A percentile compares a stretch with the other conserved stretches of the same genome.
phyloP scores from a whole-genome alignment of 2,113 vertebrate genomes.

The Ia io region DNA sequence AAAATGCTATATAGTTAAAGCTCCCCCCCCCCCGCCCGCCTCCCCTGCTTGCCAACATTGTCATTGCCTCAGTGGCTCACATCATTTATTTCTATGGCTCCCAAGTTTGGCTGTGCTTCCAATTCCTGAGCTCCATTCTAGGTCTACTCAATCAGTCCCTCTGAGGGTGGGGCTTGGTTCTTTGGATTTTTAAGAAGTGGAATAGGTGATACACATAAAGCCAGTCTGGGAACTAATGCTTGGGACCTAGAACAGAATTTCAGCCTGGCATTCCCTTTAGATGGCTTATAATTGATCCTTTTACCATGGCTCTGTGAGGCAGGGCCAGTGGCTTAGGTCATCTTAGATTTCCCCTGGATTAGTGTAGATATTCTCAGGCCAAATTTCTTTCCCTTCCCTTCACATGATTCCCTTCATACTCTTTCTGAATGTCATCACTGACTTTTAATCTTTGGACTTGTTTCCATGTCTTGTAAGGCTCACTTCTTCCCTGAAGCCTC shows the following conservation, averaged over 20 bases:
- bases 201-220: neutral
- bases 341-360: neutral
- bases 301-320: neutral
- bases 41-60: rapidly evolving
- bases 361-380: neutral
- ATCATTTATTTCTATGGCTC: neutral
- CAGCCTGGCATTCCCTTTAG: neutral
- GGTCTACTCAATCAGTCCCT: neutral
- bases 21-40: too few species aligned
- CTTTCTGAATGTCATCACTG: neutral
- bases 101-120: neutral
- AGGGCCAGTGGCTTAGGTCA: neutral
- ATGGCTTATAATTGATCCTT: neutral
- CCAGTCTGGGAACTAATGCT: neutral
- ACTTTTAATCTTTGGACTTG: neutral
- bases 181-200: neutral
- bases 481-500: neutral
- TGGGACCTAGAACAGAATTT: neutral
- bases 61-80: too few species aligned
- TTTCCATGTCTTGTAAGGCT: neutral
- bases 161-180: neutral
- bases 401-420: neutral
- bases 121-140: neutral
- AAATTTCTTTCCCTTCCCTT: neutral
- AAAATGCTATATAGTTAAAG: neutral